These are phyloP conservation scores for Agonopterix alstromeriana DNA, from an alignment of 2,888 invertebrate species.

Conservation along the genomic window DNA sequence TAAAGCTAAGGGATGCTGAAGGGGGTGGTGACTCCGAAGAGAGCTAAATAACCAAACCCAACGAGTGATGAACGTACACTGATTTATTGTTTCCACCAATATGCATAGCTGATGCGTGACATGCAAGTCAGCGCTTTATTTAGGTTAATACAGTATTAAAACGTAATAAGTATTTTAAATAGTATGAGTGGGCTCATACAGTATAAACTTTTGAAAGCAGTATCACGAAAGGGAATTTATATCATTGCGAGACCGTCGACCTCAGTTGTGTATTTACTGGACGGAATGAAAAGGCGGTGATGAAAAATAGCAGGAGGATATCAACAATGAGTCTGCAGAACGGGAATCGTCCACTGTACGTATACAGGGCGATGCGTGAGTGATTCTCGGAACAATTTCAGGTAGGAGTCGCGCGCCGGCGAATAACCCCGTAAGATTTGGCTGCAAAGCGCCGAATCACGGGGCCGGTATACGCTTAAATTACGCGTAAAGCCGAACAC, in stretches of 20 bases:
- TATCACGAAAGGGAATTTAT: slow-evolving; percentile 19
- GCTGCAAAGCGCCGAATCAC: slow-evolving; percentile 64
- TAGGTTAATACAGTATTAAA: no score
- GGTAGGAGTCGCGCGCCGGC: slow-evolving; percentile 45
- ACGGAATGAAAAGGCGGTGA: slow-evolving; percentile 16
- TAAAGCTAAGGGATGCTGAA: no score
- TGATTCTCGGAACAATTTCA: slow-evolving; percentile 44
- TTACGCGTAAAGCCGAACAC: slow-evolving; percentile 75
- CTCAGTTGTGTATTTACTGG: slow-evolving; percentile 10
- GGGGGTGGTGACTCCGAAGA: no score
- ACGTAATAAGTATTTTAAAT: no score
- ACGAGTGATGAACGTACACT: no score
- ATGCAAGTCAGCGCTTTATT: no score
- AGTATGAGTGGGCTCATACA: no score
- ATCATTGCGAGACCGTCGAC: slow-evolving; percentile 4
- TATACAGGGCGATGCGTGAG: slow-evolving; percentile 24
- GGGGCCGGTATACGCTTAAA: slow-evolving; percentile 67
- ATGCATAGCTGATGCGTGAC: no score
- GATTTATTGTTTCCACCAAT: no score
- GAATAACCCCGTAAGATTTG: slow-evolving; percentile 50
- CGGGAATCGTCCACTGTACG: slow-evolving; percentile 5
- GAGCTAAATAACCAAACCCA: no score
- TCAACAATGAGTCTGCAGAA: slow-evolving; percentile 36
- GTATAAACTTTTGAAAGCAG: slow-evolving; percentile 19
- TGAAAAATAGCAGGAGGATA: slow-evolving; percentile 1